Base-by-base conservation (phyloP, 1,140 invertebrate species). In the Apis cerana region DNA sequence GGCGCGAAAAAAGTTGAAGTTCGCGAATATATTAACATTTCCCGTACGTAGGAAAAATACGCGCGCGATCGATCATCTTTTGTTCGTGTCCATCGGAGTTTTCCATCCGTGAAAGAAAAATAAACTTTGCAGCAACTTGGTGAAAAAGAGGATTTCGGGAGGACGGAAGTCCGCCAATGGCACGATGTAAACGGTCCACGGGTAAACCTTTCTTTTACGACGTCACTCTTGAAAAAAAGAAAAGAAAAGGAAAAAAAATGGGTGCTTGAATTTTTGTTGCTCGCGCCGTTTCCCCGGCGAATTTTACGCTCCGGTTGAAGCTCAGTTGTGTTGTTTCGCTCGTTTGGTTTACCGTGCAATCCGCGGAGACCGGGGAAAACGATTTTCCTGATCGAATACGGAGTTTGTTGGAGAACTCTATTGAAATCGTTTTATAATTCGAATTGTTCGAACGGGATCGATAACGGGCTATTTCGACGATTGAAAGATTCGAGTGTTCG, bases 61-160 rank as follows among this genome's bases (percentile, higher is more conserved):
- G 54, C 72, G 33, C 33, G 50, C 80, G 79, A 85, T 52, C 69
- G 62, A 82, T 81, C 70, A 74, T 61, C 2, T 33, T 65, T 48
- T 27, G 13, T 61, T 61, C 12, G n/a, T 13, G 15, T 11, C 12
- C 27, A 27, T 4, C 15, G 23, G n/a, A 54, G n/a, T 52, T 43
- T 43, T 43, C 33, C 4, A 43, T 43, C 5, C 33, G 33, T 7
- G 33, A 43, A 43, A 43, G 33, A 43, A 7, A 43, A 43, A 43
- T 43, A 7, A 19, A 13, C 52, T 10, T 43, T 15, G 23, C 12
- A n/a, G 21, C 27, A 43, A n/a, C 13, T 27, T 27, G 1, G 54
- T 27, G 56, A 59, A 54, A 10, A 21, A 15, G 50, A 50, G 65
- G 71, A 58, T 58, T 74, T 67, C 62, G 27, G 11, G 52, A 33